phyloP scores from a whole-genome alignment of 2,797 vertebrate species.

The Periparus ater region DNA sequence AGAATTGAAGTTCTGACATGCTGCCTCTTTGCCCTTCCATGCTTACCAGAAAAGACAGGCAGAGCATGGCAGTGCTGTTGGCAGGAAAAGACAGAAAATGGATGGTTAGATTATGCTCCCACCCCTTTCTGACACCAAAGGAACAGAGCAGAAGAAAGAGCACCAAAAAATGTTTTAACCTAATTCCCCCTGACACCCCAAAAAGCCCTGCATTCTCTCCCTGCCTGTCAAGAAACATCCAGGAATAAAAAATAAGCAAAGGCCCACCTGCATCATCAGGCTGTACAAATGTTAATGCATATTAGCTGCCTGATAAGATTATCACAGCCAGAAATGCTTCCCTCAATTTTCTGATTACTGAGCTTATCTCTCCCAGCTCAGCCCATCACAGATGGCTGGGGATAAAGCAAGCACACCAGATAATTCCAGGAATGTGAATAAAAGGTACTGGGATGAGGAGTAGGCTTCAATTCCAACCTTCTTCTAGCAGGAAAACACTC shows the following conservation, averaged over 20 bases:
- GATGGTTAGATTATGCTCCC: background rate
- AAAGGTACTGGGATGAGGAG: conserved; percentile 33
- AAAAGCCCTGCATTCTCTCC: background rate
- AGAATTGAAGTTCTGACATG: background rate
- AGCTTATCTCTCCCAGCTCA: conserved; percentile 64
- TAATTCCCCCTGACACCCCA: background rate
- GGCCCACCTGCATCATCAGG: conserved; percentile 41
- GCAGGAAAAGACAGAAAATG: background rate
- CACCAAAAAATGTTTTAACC: background rate
- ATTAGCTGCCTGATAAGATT: conserved; percentile 71
- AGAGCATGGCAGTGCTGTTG: background rate
- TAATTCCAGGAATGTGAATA: conserved; percentile 63
- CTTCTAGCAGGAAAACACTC: conserved; percentile 46
- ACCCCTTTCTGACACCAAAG: background rate
- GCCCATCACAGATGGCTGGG: conserved; percentile 70
- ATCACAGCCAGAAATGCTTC: conserved; percentile 73
- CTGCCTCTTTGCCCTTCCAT: background rate
- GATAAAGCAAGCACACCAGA: conserved; percentile 63
- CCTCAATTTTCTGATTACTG: conserved; percentile 77
- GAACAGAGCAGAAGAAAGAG: background rate
- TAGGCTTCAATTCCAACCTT: conserved; percentile 47
- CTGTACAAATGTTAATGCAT: conserved; percentile 60
- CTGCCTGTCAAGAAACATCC: conserved; percentile 7
- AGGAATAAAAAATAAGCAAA: conserved; percentile 2
- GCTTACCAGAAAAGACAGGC: background rate